Evolutionary conservation across 2,797 vertebrate species (phyloP).

Genomic region (Crocidura indochinensis): DNA sequence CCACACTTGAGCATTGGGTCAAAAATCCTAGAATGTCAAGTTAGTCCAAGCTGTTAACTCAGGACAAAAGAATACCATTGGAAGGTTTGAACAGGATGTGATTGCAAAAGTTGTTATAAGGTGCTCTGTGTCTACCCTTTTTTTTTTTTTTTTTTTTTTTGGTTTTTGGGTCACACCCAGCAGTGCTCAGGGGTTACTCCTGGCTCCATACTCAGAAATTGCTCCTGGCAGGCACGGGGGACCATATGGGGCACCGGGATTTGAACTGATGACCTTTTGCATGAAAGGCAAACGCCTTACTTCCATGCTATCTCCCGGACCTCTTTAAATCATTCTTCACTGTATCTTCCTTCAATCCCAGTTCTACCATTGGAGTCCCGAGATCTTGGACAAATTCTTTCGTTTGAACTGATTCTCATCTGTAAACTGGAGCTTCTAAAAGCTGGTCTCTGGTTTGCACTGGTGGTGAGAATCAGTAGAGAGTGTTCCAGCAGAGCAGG

Average conservation of each 20-base stretch:
- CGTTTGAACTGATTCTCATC: background rate
- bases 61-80: background rate
- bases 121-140: slow-evolving; percentile 19
- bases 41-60: background rate
- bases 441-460: background rate
- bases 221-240: too few species aligned
- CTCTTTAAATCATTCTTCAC: too few species aligned
- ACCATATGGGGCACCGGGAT: too few species aligned
- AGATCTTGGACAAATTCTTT: background rate
- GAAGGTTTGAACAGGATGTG: background rate
- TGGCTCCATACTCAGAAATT: too few species aligned
- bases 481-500: background rate
- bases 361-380: background rate
- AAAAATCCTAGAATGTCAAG: background rate
- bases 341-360: background rate
- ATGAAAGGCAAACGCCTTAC: too few species aligned
- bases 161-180: too few species aligned
- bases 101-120: background rate
- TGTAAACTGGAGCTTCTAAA: background rate
- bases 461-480: background rate
- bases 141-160: too few species aligned
- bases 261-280: too few species aligned
- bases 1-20: background rate
- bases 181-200: too few species aligned
- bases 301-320: too few species aligned